A percentile compares a stretch with the other conserved stretches of the same genome.
These are phyloP conservation scores for Saccopteryx leptura DNA, from an alignment of 2,113 vertebrate species.

Conservation along the genomic window DNA sequence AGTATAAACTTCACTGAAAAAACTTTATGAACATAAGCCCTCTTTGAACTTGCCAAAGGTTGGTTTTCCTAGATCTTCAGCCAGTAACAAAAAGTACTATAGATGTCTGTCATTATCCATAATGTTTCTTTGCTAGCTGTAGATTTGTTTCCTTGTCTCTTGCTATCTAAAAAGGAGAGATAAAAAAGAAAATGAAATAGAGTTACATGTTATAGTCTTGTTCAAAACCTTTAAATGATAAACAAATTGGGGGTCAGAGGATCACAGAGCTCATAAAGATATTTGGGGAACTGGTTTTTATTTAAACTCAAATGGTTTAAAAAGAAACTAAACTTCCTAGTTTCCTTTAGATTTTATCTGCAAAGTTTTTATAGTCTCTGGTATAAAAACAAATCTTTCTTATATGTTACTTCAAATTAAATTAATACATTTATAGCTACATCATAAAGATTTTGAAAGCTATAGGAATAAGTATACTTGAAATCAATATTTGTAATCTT, in stretches of 20 bases:
- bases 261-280: neutral
- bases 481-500: neutral
- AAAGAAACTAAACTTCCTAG: conserved; percentile 36
- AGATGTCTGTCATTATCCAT: neutral
- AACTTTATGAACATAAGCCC: neutral
- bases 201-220: neutral
- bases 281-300: neutral
- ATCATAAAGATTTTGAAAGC: conserved; percentile 22
- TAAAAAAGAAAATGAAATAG: neutral
- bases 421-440: conserved; percentile 23
- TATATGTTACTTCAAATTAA: neutral
- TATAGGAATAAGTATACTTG: neutral
- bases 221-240: conserved; percentile 14
- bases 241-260: neutral
- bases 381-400: conserved; percentile 12
- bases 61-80: conserved; percentile 37
- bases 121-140: neutral
- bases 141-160: conserved; percentile 7
- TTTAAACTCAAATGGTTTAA: neutral
- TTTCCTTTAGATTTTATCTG: conserved; percentile 58
- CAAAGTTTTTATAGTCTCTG: neutral
- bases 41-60: conserved; percentile 27
- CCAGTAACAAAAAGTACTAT: neutral
- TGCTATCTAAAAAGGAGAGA: neutral
- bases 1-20: conserved; percentile 54